These are phyloP conservation scores for Anguilla pacifica DNA, from an alignment of 2,797 vertebrate genomes.

Conservation along the genomic window DNA sequence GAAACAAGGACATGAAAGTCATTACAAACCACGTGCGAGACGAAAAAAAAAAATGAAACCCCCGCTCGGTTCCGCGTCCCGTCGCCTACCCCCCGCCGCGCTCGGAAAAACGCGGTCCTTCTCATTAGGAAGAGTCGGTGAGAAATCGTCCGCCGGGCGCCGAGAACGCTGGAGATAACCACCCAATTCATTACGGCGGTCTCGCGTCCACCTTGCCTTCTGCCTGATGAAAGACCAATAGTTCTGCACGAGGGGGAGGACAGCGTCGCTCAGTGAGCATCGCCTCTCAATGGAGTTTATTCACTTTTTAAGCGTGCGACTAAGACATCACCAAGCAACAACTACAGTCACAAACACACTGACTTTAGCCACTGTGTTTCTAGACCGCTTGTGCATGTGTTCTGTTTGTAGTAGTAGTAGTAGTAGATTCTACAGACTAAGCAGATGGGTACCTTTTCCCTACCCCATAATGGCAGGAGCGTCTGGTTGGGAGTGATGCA, in stretches of 20 bases:
- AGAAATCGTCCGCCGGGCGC: not conserved
- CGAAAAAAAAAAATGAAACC: not conserved
- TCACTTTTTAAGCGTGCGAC: too few species aligned
- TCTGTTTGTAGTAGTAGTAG: not conserved
- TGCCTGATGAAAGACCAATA: not conserved
- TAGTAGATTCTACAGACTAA: not conserved
- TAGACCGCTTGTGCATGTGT: not conserved
- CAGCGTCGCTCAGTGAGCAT: not conserved
- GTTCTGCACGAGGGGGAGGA: not conserved
- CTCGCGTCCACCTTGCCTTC: not conserved
- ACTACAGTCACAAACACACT: too few species aligned
- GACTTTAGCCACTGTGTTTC: not conserved
- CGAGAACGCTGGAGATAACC: not conserved
- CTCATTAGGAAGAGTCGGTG: not conserved
- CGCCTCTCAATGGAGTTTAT: not conserved
- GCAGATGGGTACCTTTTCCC: not conserved
- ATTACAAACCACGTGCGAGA: not conserved
- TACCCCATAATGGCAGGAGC: not conserved
- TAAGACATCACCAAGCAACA: too few species aligned
- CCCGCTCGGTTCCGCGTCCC: not conserved
- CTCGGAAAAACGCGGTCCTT: not conserved
- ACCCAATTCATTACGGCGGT: not conserved
- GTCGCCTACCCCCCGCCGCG: not conserved
- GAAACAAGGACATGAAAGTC: conserved; percentile 12
- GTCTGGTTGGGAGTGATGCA: not conserved